Conservation (phyloP, 2,888 invertebrate species). For the Eupithecia subumbrata region DNA sequence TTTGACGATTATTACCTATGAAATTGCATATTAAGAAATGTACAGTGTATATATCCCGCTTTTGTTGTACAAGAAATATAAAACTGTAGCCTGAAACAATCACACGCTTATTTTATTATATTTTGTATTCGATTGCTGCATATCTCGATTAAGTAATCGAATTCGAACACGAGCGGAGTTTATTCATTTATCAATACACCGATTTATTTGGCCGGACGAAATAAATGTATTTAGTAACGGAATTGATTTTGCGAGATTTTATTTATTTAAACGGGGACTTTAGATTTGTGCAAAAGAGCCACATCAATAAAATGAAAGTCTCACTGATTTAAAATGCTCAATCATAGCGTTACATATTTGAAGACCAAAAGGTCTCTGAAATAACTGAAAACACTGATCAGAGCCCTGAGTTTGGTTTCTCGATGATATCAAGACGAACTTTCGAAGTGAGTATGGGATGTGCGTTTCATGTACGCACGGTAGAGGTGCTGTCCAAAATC, state of each 20-base stretch:
- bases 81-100: not conserved
- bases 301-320: not conserved
- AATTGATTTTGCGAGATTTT: slow-evolving; percentile 1
- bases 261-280: not conserved
- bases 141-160: slow-evolving; percentile 8
- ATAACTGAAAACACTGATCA: not conserved
- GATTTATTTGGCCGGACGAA: slow-evolving; percentile 14
- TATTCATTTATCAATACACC: slow-evolving; percentile 20
- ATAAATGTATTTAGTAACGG: slow-evolving; percentile 6
- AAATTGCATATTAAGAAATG: no score
- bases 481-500: no score
- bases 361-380: not conserved
- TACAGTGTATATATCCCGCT: no score
- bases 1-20: no score
- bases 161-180: slow-evolving; percentile 5
- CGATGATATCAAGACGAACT: not conserved
- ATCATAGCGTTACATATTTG: no score
- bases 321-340: not conserved
- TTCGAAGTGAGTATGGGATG: not conserved
- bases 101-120: not conserved
- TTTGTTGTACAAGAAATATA: not conserved
- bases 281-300: not conserved
- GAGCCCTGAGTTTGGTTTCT: not conserved
- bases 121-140: slow-evolving; percentile 1
- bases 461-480: no score